phyloP scores from a whole-genome alignment of 1,140 invertebrate genomes.

The Drosophila lini region DNA sequence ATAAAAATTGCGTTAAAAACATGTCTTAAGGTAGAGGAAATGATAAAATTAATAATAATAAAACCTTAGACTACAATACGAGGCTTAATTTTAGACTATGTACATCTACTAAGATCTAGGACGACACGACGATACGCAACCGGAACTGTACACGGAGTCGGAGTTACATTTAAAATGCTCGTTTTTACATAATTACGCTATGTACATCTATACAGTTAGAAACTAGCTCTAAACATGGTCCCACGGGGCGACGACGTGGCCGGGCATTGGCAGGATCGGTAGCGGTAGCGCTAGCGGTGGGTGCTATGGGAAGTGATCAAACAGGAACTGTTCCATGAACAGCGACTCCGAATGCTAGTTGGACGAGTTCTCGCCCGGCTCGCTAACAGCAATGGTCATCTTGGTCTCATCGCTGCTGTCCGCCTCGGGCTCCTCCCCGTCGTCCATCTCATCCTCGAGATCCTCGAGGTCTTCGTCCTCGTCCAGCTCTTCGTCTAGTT shows the following conservation, averaged over 20 bases:
- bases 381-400: slow-evolving; percentile 88
- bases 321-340: slow-evolving; percentile 84
- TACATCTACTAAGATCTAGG: slow-evolving; percentile 17
- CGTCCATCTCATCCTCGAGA: slow-evolving; percentile 83
- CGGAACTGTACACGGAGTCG: slow-evolving; percentile 28
- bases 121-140: slow-evolving; percentile 8
- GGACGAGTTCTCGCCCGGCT: slow-evolving; percentile 81
- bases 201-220: slow-evolving; percentile 38
- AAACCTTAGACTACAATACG: slow-evolving; percentile 28
- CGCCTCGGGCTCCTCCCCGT: slow-evolving; percentile 87
- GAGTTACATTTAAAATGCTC: slow-evolving; percentile 42
- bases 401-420: slow-evolving; percentile 88
- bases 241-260: slow-evolving; percentile 18
- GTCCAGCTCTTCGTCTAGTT: slow-evolving; percentile 83
- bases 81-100: slow-evolving; percentile 23
- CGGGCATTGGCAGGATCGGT: background rate
- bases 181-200: slow-evolving; percentile 42
- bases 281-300: slow-evolving; percentile 20
- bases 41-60: slow-evolving; percentile 31
- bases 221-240: slow-evolving; percentile 27
- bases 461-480: slow-evolving; percentile 58
- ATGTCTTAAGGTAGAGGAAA: slow-evolving; percentile 17
- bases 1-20: slow-evolving; percentile 66
- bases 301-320: slow-evolving; percentile 76
- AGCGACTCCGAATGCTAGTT: slow-evolving; percentile 84